Conservation (phyloP, 2,113 vertebrate species). For the Gnathonemus echidnorhynchus region DNA sequence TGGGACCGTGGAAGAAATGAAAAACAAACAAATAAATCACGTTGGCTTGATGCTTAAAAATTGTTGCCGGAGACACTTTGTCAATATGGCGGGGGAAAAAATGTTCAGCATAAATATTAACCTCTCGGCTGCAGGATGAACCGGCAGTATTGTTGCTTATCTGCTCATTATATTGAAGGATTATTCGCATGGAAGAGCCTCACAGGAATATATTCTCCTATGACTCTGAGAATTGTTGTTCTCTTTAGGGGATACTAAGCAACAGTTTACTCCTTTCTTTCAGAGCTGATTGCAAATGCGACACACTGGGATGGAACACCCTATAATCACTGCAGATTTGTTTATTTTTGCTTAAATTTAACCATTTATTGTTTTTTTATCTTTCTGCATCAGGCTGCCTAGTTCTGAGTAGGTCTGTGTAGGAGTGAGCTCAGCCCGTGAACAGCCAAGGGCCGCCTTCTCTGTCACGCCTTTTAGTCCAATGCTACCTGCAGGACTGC, state of each 20-base stretch:
- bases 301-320: neutral
- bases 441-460: neutral
- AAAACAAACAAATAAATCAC: conserved; percentile 1
- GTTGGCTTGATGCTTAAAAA: neutral
- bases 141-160: neutral
- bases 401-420: neutral
- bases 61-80: neutral
- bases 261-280: neutral
- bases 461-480: neutral
- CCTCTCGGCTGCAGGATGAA: conserved; percentile 10
- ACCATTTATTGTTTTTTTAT: neutral
- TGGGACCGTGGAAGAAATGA: neutral
- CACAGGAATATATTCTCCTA: neutral
- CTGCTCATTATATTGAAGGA: conserved; percentile 8
- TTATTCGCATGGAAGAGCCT: neutral
- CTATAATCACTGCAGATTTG: neutral
- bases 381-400: neutral
- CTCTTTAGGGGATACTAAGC: neutral
- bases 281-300: neutral
- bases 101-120: conserved; percentile 8
- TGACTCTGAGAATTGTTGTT: neutral
- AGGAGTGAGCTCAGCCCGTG: neutral
- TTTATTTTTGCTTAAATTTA: neutral
- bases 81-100: neutral
- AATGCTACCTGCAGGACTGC: neutral